Percentiles rank a stretch among this genome's conserved stretches.
Evolutionary conservation across 92 coral and sea anemone genomes (phyloP).

Genomic region (Porites lobata): DNA sequence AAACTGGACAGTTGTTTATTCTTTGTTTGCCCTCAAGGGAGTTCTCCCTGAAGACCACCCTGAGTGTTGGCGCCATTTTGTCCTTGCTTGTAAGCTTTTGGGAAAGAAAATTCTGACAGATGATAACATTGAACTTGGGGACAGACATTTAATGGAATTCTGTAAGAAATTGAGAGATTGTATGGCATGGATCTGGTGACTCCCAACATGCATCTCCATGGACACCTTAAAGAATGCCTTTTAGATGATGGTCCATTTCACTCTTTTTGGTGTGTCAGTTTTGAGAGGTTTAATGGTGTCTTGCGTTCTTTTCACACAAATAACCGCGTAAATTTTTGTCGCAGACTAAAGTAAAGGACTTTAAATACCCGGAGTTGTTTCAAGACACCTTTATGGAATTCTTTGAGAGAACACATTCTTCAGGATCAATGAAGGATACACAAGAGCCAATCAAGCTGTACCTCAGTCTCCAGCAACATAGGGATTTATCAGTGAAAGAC

Average conservation of each 20-base stretch:
- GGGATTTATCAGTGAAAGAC: conserved; percentile 6
- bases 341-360: conserved; percentile 45
- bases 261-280: conserved; percentile 72
- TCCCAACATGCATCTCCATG: conserved; percentile 79
- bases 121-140: conserved; percentile 54
- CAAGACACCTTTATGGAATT: conserved; percentile 33
- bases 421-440: conserved; percentile 59
- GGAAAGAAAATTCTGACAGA: conserved; percentile 57
- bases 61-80: conserved; percentile 65
- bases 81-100: conserved; percentile 64
- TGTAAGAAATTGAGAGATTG: conserved; percentile 39
- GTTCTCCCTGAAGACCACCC: conserved; percentile 67
- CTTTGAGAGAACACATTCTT: conserved; percentile 21
- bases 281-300: conserved; percentile 72
- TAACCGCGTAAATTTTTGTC: conserved; percentile 61
- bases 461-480: conserved; percentile 20
- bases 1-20: conserved; percentile 69
- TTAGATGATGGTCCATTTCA: conserved; percentile 70
- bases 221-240: conserved; percentile 63
- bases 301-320: conserved; percentile 67
- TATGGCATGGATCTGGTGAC: conserved; percentile 61
- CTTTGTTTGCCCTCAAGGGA: conserved; percentile 62
- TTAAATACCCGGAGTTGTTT: conserved; percentile 36
- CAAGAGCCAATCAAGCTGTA: conserved; percentile 29
- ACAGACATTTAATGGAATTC: conserved; percentile 40